Evolutionary conservation across 2,113 vertebrate genomes (phyloP), one percentile per base, ranked within the genome.

Genomic region (Bufo bufo): DNA sequence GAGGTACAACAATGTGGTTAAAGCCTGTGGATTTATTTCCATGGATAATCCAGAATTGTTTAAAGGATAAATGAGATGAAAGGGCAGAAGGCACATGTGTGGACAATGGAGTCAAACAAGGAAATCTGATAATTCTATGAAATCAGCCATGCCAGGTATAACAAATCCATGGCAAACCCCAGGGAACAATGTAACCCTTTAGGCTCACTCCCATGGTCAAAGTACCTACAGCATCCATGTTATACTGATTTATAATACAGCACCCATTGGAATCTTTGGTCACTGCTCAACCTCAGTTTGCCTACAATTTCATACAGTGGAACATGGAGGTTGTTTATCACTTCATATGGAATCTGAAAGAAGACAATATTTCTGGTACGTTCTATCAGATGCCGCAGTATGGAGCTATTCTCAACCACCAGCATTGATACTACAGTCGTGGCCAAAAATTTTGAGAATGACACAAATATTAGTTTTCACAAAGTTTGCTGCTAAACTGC

Each of bases 121-220:
- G n/a, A 84, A 52, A 66, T 17, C 63, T 33, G 82, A 84, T 69
- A 84, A 83, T 69, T 33, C 52, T 16, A 33, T 45, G 66, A 83
- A 69, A 54, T 65, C 80, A 82, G 47, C 19, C 49, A 66, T 61
- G 65, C 20, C 81, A 83, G 82, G 63, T 83, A 69, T 20, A 83
- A 83, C 43, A 69, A 43, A 58, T 49, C 20, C n/a, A 83, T 61
- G 4, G 4, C 23, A 13, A 83, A 14, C 10, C 47, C 45, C 47
- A 33, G 50, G 8, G 49, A 16, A 71, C 66, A 52, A 52, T 69
- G 61, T 65, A 50, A 56, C 75, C n/a, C 50, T 78, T 54, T 50
- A 50, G 4, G 8, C 13, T 74, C 71, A 49, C 19, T 43, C 2
- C 6, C 7, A 74, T 47, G 16, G 65, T n/a, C 65, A 23, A 33